Conservation (phyloP, 1,140 invertebrate genomes). For the Lucilia cuprina region DNA sequence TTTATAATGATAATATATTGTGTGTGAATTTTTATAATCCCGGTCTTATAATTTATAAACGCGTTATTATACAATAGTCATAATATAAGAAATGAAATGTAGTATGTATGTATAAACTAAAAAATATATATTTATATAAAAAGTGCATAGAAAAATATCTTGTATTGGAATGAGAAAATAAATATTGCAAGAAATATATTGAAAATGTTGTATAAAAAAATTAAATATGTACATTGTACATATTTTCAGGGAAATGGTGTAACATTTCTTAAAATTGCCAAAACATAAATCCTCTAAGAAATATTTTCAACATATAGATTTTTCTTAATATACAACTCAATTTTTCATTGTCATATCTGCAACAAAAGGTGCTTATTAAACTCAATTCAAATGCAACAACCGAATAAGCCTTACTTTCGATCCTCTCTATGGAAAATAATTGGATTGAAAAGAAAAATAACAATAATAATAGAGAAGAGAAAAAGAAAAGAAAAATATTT, state of each 20-base stretch:
- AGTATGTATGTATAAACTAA: too few relatives aligned
- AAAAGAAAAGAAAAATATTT: background rate
- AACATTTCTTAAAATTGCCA: too few relatives aligned
- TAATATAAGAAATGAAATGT: too few relatives aligned
- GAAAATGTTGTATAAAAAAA: too few relatives aligned
- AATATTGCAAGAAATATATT: background rate
- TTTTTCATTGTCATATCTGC: constrained; percentile 34
- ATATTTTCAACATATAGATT: background rate
- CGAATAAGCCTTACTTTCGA: background rate
- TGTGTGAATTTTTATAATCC: constrained; percentile 15
- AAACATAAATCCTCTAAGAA: too few relatives aligned
- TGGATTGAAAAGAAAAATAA: background rate
- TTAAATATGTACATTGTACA: too few relatives aligned
- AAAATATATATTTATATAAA: too few relatives aligned
- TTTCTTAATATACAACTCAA: constrained; percentile 22
- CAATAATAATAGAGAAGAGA: background rate
- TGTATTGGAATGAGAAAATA: background rate
- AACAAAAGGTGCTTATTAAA: constrained; percentile 21
- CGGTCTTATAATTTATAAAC: constrained; percentile 12
- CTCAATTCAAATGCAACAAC: background rate
- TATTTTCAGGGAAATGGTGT: too few relatives aligned
- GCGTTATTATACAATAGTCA: background rate
- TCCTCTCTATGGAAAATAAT: background rate
- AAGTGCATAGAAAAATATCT: background rate
- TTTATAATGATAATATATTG: background rate